Evolutionary conservation across 2,797 vertebrate genomes (phyloP).

Genomic region (Anguilla anguilla): DNA sequence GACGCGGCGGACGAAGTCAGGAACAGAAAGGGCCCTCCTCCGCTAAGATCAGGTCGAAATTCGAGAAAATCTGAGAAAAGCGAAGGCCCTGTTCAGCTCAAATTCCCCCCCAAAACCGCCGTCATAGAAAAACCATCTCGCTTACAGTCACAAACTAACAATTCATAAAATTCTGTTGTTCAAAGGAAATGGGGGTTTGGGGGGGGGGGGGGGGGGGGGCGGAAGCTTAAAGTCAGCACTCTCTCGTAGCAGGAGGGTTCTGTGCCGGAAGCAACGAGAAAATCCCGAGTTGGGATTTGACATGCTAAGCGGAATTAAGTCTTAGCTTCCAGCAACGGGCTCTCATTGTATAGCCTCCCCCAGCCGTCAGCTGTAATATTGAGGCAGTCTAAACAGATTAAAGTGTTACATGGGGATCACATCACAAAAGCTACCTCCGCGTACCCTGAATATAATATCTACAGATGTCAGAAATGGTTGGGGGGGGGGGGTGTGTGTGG

Average conservation of each 20-base stretch:
- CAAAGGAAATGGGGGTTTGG: neutral
- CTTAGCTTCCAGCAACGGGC: constrained; percentile 57
- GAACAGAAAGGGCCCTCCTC: neutral
- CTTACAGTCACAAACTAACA: constrained; percentile 52
- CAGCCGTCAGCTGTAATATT: constrained; percentile 60
- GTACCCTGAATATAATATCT: constrained; percentile 72
- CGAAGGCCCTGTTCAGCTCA: neutral
- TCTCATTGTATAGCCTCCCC: constrained; percentile 61
- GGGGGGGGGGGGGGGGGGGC: too few relatives aligned
- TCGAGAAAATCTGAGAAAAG: neutral
- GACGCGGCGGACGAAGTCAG: neutral
- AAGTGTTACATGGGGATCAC: constrained; percentile 75
- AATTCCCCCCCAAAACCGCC: too few relatives aligned
- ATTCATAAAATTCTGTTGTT: constrained; percentile 46
- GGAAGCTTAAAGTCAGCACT: neutral
- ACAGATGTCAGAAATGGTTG: constrained; percentile 72
- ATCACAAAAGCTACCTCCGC: constrained; percentile 63
- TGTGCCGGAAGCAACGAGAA: constrained; percentile 31
- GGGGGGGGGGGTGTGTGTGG: constrained; percentile 46
- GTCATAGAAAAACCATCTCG: constrained; percentile 24
- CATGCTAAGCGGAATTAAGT: constrained; percentile 42
- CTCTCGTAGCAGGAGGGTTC: constrained; percentile 16
- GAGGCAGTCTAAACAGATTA: constrained; percentile 80
- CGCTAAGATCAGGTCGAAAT: neutral
- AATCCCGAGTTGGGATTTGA: constrained; percentile 47